phyloP scores from a whole-genome alignment of 1,140 invertebrate species.

The Sarcophaga bullata region DNA sequence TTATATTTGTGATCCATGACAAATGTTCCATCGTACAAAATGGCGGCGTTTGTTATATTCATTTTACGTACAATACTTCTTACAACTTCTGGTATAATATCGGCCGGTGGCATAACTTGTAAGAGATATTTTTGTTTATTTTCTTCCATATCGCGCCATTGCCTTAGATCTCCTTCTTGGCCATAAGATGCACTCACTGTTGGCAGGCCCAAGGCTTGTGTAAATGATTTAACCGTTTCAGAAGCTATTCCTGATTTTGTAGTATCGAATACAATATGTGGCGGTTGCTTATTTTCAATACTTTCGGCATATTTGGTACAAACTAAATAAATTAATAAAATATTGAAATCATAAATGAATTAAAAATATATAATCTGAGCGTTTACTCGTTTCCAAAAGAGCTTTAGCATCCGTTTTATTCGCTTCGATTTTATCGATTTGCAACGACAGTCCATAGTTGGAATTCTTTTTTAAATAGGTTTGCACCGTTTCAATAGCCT shows the following conservation, averaged over 20 bases:
- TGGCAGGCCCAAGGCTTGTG: slow-evolving; percentile 79
- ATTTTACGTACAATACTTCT: slow-evolving; percentile 81
- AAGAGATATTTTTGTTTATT: slow-evolving; percentile 78
- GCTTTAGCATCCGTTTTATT: slow-evolving; percentile 75
- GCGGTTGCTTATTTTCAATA: slow-evolving; percentile 71
- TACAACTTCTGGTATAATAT: slow-evolving; percentile 83
- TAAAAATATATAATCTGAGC: not conserved
- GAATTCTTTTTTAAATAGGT: slow-evolving; percentile 76
- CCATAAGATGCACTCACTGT: slow-evolving; percentile 87
- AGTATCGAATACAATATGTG: slow-evolving; percentile 82
- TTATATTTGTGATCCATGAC: slow-evolving; percentile 94
- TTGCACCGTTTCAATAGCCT: slow-evolving; percentile 74
- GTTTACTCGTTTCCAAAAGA: slow-evolving; percentile 73
- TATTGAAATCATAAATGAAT: not conserved
- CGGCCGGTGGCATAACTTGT: slow-evolving; percentile 83
- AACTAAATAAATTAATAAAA: slow-evolving; percentile 65
- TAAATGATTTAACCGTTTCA: slow-evolving; percentile 85
- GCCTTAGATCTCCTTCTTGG: slow-evolving; percentile 80
- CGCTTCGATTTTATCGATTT: slow-evolving; percentile 71
- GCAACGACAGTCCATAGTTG: slow-evolving; percentile 73
- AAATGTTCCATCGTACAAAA: slow-evolving; percentile 88
- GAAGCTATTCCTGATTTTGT: slow-evolving; percentile 80
- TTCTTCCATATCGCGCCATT: slow-evolving; percentile 77
- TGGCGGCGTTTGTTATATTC: slow-evolving; percentile 90
- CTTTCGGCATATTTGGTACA: slow-evolving; percentile 76